Evolutionary conservation across 2,888 invertebrate species (phyloP), one percentile per base, ranked within the genome.

Genomic region (Dryocosmus kuriphilus): DNA sequence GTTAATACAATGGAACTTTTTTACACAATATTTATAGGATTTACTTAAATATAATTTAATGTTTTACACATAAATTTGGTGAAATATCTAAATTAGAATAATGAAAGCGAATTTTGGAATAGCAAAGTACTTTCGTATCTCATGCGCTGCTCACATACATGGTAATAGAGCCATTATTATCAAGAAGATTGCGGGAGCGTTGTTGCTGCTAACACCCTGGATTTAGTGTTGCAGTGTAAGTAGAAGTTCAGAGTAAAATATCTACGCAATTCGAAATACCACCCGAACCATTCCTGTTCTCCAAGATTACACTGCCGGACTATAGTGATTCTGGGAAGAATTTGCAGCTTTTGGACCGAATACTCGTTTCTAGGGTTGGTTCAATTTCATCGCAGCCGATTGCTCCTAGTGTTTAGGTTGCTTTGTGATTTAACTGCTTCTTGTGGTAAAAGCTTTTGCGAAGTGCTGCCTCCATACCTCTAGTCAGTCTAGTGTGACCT

Each of bases 181-280:
- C n/a, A 57, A 57, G 55, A 57, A 24, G 57, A 24, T 57, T 57
- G 57, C 14, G 14, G 24, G 24, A 24, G 14, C 24, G 24, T 22
- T 6, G 24, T 57, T 24, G 57, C 27, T 61, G 27, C 35, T 63
- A n/a, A 63, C n/a, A 63, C 19, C 9, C n/a, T 11, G 32, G 35
- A 63, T 35, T 63, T 63, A 57, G 35, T 35, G 62, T 35, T 63
- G 30, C 16, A 62, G 32, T 2, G 32, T 32, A 63, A 63, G 35
- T 63, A 19, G 32, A n/a, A 63, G n/a, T 32, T 1, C 62, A 11
- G 32, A 35, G n/a, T 63, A 63, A 35, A 63, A 32, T 63, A 63
- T 32, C n/a, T n/a, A 63, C 62, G 35, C 32, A 63, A 63, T 63
- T 61, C 62, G 35, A 63, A 67, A 67, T 46, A 46, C 24, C 65